These are phyloP conservation scores for Matsumurasca onukii DNA, from an alignment of 1,140 invertebrate species.

Conservation along the genomic window DNA sequence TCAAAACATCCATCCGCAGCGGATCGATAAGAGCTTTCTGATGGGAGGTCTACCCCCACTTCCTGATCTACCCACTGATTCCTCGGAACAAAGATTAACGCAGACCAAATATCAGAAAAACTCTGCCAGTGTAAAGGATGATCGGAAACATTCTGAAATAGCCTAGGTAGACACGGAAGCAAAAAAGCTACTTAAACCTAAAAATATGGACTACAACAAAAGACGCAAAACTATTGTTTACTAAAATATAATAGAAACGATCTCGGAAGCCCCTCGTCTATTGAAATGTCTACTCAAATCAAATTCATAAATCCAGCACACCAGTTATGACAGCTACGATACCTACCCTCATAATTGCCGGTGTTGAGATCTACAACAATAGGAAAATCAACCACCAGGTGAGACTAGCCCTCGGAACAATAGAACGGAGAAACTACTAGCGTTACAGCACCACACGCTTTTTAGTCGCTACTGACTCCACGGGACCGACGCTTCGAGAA, in stretches of 20 bases:
- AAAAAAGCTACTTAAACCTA: no score
- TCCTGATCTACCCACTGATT: not conserved
- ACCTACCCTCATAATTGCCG: conserved; percentile 26
- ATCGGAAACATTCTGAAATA: no score
- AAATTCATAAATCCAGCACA: conserved; percentile 16
- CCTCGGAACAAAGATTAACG: conserved; percentile 10
- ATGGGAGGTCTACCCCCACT: conserved; percentile 10
- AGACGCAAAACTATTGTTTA: no score
- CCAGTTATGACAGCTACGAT: conserved; percentile 30
- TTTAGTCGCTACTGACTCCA: conserved; percentile 20
- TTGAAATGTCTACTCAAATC: conserved; percentile 13
- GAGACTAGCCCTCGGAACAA: conserved; percentile 10
- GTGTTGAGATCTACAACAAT: conserved; percentile 18
- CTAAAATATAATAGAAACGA: no score
- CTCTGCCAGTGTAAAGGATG: not conserved
- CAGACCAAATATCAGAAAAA: not conserved
- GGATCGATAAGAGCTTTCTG: conserved; percentile 27
- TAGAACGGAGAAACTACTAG: conserved; percentile 10
- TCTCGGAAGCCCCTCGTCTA: not conserved
- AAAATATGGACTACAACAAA: no score
- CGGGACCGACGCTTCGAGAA: conserved; percentile 1
- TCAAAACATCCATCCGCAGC: conserved; percentile 18
- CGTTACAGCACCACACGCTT: not conserved
- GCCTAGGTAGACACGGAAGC: no score
- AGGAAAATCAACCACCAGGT: conserved; percentile 26